Conservation (phyloP, 2,797 vertebrate genomes). For the Karalla daura region DNA sequence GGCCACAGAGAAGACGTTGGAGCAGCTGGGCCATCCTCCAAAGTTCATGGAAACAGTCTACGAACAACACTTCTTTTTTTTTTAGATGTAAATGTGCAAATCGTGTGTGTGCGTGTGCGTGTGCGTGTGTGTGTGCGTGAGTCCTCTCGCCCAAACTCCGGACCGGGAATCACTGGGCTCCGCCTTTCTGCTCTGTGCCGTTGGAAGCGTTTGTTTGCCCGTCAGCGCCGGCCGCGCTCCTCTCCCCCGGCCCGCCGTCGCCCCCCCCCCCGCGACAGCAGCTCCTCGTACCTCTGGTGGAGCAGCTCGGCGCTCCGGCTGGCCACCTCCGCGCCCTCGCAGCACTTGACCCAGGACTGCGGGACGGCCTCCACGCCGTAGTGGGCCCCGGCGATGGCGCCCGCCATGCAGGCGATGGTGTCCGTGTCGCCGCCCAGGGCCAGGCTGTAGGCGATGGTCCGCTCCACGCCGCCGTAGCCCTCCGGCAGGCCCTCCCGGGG, state of each 20-base stretch:
- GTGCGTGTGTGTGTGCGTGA: neutral
- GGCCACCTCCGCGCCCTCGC: slow-evolving; percentile 91
- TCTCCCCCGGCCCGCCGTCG: slow-evolving; percentile 46
- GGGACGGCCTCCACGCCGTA: slow-evolving; percentile 91
- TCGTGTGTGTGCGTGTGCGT: neutral
- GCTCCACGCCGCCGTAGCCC: slow-evolving; percentile 88
- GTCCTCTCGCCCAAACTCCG: slow-evolving; percentile 33
- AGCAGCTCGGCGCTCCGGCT: slow-evolving; percentile 88
- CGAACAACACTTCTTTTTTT: neutral
- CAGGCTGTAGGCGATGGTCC: slow-evolving; percentile 94
- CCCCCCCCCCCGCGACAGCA: too few relatives aligned
- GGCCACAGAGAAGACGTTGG: neutral
- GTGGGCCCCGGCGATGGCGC: slow-evolving; percentile 96
- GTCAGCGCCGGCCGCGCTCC: slow-evolving; percentile 31
- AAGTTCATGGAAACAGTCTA: neutral
- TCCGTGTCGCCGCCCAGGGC: slow-evolving; percentile 97
- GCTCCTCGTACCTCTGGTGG: slow-evolving; percentile 79
- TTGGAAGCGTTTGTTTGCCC: slow-evolving; percentile 45
- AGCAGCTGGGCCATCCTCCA: neutral
- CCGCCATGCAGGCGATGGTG: slow-evolving; percentile 99
- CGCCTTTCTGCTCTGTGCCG: slow-evolving; percentile 59
- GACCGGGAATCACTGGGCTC: slow-evolving; percentile 40
- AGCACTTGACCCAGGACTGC: slow-evolving; percentile 90
- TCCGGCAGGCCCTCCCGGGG: slow-evolving; percentile 89
- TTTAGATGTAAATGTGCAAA: neutral